Conservation (phyloP, 2,113 vertebrate species). For the Felis chaus region DNA sequence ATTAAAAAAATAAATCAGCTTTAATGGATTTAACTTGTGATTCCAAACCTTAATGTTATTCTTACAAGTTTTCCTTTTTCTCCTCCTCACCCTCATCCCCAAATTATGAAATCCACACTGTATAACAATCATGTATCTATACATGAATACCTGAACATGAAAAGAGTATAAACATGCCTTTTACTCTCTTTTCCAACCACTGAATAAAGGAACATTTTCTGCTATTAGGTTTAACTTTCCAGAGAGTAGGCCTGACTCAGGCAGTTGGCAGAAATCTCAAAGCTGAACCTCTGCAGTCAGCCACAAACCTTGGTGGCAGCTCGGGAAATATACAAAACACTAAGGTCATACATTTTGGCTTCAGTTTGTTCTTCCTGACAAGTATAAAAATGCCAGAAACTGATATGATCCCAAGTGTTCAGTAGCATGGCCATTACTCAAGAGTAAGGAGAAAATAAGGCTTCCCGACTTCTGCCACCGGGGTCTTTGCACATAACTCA, state of each 20-base stretch:
- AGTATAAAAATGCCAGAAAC: background rate
- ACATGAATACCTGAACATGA: background rate
- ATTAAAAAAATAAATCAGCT: background rate
- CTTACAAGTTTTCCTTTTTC: background rate
- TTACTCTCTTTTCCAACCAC: background rate
- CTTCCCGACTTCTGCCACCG: background rate
- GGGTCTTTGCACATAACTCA: background rate
- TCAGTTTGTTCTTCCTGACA: background rate
- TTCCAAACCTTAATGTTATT: background rate
- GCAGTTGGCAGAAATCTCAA: constrained; percentile 2
- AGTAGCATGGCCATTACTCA: background rate
- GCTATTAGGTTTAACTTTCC: background rate
- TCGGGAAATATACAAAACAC: background rate
- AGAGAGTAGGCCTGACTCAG: background rate
- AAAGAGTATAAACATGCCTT: background rate
- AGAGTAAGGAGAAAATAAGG: background rate
- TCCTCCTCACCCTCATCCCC: background rate
- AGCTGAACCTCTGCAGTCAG: background rate
- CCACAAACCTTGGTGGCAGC: background rate
- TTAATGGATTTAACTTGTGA: constrained; percentile 1
- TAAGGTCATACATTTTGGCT: background rate
- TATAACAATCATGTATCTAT: background rate
- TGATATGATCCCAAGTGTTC: background rate
- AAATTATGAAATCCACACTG: background rate
- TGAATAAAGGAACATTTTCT: constrained; percentile 6